Base-by-base conservation (phyloP, 1,140 invertebrate genomes). In the Zaprionus inermis region DNA sequence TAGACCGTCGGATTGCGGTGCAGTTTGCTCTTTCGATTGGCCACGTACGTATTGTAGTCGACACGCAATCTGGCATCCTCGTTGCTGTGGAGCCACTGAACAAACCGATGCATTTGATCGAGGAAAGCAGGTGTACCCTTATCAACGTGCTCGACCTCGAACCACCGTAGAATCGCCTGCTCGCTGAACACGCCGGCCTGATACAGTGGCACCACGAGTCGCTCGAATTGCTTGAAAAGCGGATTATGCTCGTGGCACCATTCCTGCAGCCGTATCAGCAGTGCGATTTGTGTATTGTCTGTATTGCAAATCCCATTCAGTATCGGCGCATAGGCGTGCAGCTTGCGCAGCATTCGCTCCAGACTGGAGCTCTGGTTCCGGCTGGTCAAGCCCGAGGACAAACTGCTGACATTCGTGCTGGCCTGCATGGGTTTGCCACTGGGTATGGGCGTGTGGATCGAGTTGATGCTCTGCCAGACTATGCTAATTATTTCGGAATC, bases 81-180 rank as follows among this genome's bases (percentile, higher is more conserved):
- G 16, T 57, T 55, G 22, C 44, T 66, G 4, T 49, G 18, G 12
- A 69, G 41, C 49, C 49, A 61, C 4, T 38, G 65, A 4, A 73
- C 41, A 5, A 73, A 73, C 0, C 65, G 30, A 12, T 20, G 71
- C 72, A 75, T 75, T 24, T 71, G 72, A 5, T 46, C 59, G 0
- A 75, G 54, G 49, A 70, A 70, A 0, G 58, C 54, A 4, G 34
- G 51, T 34, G 64, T 64, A 20, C 72, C 72, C 57, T 64, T 61
- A 11, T 71, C 59, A 3, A 64, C 56, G 20, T 75, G 72, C 30
- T 69, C 66, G 12, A 56, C 57, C 24, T 71, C 52, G 7, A 59
- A 66, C 68, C 73, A 76, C 2, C 67, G 67, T 1, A 59, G 12
- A 10, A 72, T 72, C 11, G 73, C 73, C 16, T 72, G 54, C 44